Conservation (phyloP, 2,888 invertebrate species). For the Escarpia spicata region DNA sequence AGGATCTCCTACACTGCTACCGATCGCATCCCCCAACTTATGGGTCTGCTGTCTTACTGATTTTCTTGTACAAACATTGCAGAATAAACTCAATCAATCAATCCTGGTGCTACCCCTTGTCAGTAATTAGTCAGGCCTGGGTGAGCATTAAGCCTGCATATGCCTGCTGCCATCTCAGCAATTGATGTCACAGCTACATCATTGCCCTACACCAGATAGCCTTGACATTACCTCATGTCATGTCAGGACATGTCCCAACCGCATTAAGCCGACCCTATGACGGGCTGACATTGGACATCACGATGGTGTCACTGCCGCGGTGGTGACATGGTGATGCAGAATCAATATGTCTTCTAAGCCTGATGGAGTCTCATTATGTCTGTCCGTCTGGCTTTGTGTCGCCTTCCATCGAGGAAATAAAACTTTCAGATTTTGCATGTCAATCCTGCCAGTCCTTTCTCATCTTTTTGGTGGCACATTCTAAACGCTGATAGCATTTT, state of each 20-base stretch:
- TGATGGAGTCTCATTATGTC: background rate
- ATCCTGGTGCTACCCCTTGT: too few species aligned
- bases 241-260: background rate
- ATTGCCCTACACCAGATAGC: background rate
- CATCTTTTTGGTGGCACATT: background rate
- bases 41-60: too few species aligned
- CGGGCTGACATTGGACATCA: background rate
- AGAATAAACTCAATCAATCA: too few species aligned
- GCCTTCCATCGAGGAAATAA: background rate
- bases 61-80: too few species aligned
- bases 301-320: background rate
- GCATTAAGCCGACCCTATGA: background rate
- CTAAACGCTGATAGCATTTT: background rate
- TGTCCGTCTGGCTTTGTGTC: background rate
- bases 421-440: background rate
- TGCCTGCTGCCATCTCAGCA: background rate
- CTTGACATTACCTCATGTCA: background rate
- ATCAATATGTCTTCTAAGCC: background rate
- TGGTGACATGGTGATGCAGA: background rate
- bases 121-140: background rate
- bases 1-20: background rate
- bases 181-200: background rate
- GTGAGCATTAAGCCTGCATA: background rate
- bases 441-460: background rate
- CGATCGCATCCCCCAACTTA: too few species aligned